These are phyloP conservation scores for Atherinomorus stipes DNA, from an alignment of 2,113 vertebrate species.

Conservation along the genomic window DNA sequence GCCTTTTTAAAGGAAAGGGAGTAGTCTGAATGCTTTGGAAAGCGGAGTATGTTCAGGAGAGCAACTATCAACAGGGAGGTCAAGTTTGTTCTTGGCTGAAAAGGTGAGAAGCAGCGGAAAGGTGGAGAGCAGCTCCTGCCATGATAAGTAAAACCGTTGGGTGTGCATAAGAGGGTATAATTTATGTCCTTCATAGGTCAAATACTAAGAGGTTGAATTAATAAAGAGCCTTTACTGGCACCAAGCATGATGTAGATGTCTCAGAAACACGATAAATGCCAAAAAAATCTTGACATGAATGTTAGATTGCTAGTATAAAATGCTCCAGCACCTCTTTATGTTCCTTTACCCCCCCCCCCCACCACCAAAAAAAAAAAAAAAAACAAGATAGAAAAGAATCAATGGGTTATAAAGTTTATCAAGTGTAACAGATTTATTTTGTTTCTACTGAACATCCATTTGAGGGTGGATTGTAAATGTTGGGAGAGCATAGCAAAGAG, in stretches of 20 bases:
- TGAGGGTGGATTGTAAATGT: slow-evolving; percentile 1
- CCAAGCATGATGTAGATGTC: background rate
- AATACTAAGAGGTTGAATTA: background rate
- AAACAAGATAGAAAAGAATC: slow-evolving; percentile 9
- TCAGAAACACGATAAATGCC: background rate
- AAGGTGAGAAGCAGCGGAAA: slow-evolving; percentile 11
- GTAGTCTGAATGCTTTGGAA: slow-evolving; percentile 48
- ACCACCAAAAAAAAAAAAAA: background rate
- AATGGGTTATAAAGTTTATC: background rate
- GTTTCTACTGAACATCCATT: background rate
- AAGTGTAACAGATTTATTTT: background rate
- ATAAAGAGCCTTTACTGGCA: background rate
- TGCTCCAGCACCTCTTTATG: background rate
- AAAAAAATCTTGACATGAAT: background rate
- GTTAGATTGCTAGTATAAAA: background rate
- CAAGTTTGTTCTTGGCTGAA: slow-evolving; percentile 22
- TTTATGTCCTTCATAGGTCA: background rate
- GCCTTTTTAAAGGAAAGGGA: slow-evolving; percentile 53
- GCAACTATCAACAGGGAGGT: slow-evolving; percentile 64
- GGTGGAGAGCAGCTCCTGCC: slow-evolving; percentile 50
- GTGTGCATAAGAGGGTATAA: background rate
- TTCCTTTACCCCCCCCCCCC: background rate
- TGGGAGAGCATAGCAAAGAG: no score
- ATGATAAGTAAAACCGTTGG: background rate
- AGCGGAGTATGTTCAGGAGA: slow-evolving; percentile 43